These are phyloP conservation scores for Phrynocephalus forsythii DNA, from an alignment of 2,797 vertebrate species.

Conservation along the genomic window DNA sequence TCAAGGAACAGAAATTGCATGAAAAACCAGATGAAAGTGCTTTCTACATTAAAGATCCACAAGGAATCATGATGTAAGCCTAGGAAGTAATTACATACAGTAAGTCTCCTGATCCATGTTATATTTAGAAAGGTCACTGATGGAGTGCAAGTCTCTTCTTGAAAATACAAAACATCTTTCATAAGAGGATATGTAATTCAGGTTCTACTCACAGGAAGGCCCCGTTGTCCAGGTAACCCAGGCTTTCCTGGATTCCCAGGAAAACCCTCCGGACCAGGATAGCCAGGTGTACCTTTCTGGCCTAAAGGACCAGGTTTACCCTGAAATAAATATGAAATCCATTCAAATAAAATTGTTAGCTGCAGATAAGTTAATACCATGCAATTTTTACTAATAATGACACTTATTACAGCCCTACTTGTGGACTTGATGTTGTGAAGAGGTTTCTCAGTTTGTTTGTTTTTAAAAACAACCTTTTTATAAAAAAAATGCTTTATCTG, in stretches of 20 bases:
- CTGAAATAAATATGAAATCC: constrained; percentile 70
- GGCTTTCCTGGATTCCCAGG: constrained; percentile 84
- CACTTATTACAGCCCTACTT: not conserved
- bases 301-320: constrained; percentile 85
- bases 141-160: not conserved
- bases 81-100: not conserved
- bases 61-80: not conserved
- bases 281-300: constrained; percentile 83
- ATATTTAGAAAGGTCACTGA: not conserved
- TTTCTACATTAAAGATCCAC: too few species aligned
- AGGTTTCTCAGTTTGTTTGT: not conserved
- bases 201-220: constrained; percentile 76
- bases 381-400: not conserved
- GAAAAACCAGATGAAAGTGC: not conserved
- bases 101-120: not conserved
- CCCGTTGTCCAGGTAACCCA: constrained; percentile 85
- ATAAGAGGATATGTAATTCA: not conserved
- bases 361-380: not conserved
- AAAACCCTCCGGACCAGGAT: constrained; percentile 83
- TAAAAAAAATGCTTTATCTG: not conserved
- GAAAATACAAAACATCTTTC: constrained; percentile 8
- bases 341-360: not conserved
- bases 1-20: not conserved
- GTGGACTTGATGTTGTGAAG: not conserved
- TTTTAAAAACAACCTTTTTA: not conserved